phyloP scores from a whole-genome alignment of 2,113 vertebrate species.

The Talpa occidentalis region DNA sequence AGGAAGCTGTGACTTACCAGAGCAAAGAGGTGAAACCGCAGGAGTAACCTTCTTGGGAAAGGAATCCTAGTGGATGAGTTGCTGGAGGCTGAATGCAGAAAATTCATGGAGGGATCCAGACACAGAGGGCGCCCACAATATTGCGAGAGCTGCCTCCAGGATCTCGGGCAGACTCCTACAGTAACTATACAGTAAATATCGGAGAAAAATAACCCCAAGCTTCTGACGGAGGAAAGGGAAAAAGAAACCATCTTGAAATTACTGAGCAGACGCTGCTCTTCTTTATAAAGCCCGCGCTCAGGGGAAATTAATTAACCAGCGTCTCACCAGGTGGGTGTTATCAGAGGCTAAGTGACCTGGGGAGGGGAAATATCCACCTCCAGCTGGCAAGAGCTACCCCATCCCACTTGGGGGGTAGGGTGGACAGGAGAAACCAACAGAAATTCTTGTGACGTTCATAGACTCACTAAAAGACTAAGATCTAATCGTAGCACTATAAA shows the following conservation, averaged over 20 bases:
- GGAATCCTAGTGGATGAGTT: background rate
- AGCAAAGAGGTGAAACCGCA: fast-evolving
- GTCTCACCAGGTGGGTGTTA: background rate
- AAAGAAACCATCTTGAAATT: background rate
- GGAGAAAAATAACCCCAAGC: background rate
- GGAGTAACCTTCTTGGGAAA: background rate
- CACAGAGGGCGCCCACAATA: background rate
- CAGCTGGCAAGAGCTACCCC: background rate
- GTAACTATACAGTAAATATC: background rate
- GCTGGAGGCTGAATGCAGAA: background rate
- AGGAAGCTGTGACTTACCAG: background rate
- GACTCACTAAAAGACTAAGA: background rate
- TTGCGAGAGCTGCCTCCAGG: background rate
- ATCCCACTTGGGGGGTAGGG: background rate
- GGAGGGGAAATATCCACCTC: background rate
- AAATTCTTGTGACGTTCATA: background rate
- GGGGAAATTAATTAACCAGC: background rate
- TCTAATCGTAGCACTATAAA: background rate
- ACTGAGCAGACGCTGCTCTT: background rate
- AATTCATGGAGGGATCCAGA: background rate
- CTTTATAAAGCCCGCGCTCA: background rate
- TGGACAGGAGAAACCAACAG: background rate
- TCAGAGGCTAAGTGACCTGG: background rate
- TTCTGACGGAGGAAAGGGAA: background rate
- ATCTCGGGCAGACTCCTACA: background rate